Percentiles rank a stretch among this genome's conserved stretches.
Evolutionary conservation across 2,113 vertebrate genomes (phyloP).

Genomic region (Hucho hucho): DNA sequence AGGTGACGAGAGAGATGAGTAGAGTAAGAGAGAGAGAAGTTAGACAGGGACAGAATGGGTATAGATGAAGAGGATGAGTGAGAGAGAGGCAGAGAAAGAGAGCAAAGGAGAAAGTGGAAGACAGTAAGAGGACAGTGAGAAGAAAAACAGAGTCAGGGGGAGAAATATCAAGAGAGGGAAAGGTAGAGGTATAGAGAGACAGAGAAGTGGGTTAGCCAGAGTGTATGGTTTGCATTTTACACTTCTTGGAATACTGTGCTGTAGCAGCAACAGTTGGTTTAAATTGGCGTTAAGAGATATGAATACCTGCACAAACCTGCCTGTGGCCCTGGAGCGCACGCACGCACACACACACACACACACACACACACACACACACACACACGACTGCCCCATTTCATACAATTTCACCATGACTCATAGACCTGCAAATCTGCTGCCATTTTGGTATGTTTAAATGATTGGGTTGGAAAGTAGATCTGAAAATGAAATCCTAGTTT

Average conservation of each 20-base stretch:
- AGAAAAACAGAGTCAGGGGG: neutral
- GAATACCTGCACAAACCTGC: constrained; percentile 69
- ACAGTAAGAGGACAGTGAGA: neutral
- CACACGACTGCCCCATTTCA: constrained; percentile 12
- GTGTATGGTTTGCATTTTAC: constrained; percentile 44
- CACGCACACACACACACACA: neutral
- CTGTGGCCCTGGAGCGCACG: constrained; percentile 27
- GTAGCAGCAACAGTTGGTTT: constrained; percentile 55
- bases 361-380: no score
- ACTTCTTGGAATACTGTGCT: constrained; percentile 24
- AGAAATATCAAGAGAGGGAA: neutral
- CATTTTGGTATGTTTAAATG: constrained; percentile 14
- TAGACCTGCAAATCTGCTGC: neutral
- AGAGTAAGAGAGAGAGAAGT: constrained; percentile 11
- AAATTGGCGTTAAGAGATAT: constrained; percentile 23
- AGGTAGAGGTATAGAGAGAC: constrained; percentile 2
- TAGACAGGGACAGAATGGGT: no score
- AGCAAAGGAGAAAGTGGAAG: no score
- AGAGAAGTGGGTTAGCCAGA: constrained; percentile 5
- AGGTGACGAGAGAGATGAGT: neutral
- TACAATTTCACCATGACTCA: constrained; percentile 24
- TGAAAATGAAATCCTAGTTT: no score
- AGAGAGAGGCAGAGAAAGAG: no score
- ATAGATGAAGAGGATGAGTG: no score
- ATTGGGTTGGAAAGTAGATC: no score